Evolutionary conservation across 1,140 invertebrate species (phyloP), one percentile per base, ranked within the genome.

Genomic region (Cyclargus thomasi): DNA sequence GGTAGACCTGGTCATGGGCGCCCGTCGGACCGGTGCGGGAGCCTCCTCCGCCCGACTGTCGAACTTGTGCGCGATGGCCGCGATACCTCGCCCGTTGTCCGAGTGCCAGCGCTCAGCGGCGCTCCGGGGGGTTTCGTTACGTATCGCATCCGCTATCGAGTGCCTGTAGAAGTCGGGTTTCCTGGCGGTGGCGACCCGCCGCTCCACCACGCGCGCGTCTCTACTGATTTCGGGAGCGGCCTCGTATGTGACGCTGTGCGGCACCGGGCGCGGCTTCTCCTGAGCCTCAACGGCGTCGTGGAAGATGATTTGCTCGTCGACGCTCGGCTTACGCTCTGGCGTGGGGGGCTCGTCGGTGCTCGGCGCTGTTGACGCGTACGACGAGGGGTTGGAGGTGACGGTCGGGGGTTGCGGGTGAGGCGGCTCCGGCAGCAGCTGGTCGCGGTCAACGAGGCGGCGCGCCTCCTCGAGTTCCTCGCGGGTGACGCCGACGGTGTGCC

Each of bases 401-500:
- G 73, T 21, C 39, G 39, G 14, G 10, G 4, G 17, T 2, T 59
- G 18, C 18, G 55, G 10, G 3, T 73, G 68, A 39, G 67, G 67
- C 22, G 69, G 53, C n/a, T 79, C 73, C 6, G 73, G 74, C 10
- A 74, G 65, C 14, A 93, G 77, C 7, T 91, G 88, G 76, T 94
- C 93, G 70, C 95, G 92, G 75, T 95, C 93, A 53, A 96, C 92
- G 76, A 95, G 93, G 64, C 93, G 92, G 57, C 95, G 91, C 0
- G 96, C 96, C 70, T 94, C 92, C 0, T 93, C 95, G 22, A 97
- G 83, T 74, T 97, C 96, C 79, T 96, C 95, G 1, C 92, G 91
- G 3, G 94, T 96, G 1, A 97, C 96, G 17, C 95, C 95, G 3
- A 97, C 95, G 0, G 96, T 97, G 77, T 97, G 95, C 2, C 96